These are phyloP conservation scores for Drosophila lowei DNA, from an alignment of 1,140 invertebrate genomes.

Conservation along the genomic window DNA sequence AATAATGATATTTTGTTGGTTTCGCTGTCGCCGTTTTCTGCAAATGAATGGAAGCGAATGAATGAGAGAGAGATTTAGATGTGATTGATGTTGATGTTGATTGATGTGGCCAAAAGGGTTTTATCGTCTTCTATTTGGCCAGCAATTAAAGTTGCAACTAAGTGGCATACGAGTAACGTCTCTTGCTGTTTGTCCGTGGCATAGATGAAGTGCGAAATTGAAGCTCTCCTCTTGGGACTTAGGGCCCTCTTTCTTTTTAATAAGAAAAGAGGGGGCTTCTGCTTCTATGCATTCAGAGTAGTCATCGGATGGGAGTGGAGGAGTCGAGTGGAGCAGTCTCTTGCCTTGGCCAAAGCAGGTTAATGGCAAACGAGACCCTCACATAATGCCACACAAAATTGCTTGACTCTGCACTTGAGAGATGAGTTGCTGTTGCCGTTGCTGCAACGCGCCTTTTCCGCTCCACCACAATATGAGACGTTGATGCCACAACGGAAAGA, in stretches of 20 bases:
- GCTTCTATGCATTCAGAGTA: conserved; percentile 50
- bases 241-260: conserved; percentile 19
- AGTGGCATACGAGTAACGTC: conserved; percentile 45
- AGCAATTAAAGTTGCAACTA: conserved; percentile 46
- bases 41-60: conserved; percentile 78
- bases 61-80: conserved; percentile 1
- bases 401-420: conserved; percentile 47
- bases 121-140: conserved; percentile 28
- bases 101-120: conserved; percentile 50
- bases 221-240: conserved; percentile 26
- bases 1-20: conserved; percentile 96
- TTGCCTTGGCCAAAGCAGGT: conserved; percentile 57
- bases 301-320: conserved; percentile 20
- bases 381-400: conserved; percentile 78
- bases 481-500: no score
- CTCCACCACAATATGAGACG: background rate
- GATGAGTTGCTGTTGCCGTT: conserved; percentile 13
- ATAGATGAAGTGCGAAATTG: conserved; percentile 67
- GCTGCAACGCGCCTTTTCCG: conserved; percentile 28
- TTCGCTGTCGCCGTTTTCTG: conserved; percentile 91
- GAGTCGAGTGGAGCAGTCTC: conserved; percentile 8
- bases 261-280: conserved; percentile 21
- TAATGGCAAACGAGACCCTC: conserved; percentile 76
- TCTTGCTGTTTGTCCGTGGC: conserved; percentile 55
- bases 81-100: conserved; percentile 37